Conservation (phyloP, 2,113 vertebrate species). For the Spizaetus ornatus region DNA sequence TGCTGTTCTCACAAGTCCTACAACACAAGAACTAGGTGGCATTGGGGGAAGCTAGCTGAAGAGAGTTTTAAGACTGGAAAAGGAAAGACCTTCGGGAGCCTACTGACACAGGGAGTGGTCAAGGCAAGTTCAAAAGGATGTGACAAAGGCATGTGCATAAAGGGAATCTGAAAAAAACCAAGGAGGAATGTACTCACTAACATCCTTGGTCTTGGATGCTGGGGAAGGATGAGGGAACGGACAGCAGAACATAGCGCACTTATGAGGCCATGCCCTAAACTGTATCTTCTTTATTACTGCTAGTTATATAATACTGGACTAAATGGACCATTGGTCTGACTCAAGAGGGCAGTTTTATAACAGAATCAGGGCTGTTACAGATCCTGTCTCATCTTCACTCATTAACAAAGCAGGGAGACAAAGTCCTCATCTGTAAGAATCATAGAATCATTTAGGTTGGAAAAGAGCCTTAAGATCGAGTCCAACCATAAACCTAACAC, state of each 20-base stretch:
- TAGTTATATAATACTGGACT: background rate
- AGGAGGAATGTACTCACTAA: background rate
- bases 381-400: background rate
- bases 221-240: background rate
- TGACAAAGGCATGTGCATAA: background rate
- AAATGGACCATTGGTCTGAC: background rate
- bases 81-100: background rate
- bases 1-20: background rate
- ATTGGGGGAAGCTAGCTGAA: background rate
- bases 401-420: background rate
- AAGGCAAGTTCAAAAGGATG: background rate
- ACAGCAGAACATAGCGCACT: background rate
- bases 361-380: background rate
- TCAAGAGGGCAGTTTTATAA: background rate
- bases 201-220: background rate
- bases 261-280: background rate
- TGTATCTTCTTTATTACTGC: background rate
- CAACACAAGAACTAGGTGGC: background rate
- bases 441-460: background rate
- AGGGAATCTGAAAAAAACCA: background rate
- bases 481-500: background rate
- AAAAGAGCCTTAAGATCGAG: background rate
- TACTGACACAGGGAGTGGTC: rapidly evolving
- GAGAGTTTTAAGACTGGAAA: background rate
- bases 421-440: rapidly evolving